Conservation (phyloP, 92 coral and sea anemone genomes). For the Bergia sp. region DNA sequence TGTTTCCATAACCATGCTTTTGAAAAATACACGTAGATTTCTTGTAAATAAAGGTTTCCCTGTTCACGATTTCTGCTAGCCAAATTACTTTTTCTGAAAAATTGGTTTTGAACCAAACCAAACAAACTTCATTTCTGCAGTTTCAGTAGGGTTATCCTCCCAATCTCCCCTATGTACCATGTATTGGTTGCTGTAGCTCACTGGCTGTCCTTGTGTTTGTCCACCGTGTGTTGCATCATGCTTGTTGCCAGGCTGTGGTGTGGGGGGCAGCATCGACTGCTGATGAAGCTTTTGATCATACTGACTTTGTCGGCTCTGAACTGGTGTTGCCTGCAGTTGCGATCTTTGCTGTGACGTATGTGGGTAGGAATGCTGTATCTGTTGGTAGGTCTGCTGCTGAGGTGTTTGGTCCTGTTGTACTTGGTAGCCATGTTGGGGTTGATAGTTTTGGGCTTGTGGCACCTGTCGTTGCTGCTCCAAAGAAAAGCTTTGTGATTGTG, state of each 20-base stretch:
- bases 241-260: conserved; percentile 5
- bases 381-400: conserved; percentile 58
- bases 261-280: not conserved
- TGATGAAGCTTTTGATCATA: conserved; percentile 34
- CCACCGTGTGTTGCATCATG: conserved; percentile 29
- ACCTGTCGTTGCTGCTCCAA: conserved; percentile 21
- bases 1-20: not conserved
- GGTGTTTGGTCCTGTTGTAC: conserved; percentile 35
- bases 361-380: conserved; percentile 15
- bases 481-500: conserved; percentile 15
- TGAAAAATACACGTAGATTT: no score
- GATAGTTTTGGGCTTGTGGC: conserved; percentile 30
- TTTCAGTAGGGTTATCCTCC: not conserved
- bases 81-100: conserved; percentile 14
- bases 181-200: conserved; percentile 21
- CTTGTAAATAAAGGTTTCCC: not conserved
- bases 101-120: conserved; percentile 38
- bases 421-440: conserved; percentile 30
- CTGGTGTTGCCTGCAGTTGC: conserved; percentile 8
- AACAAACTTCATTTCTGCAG: conserved; percentile 14
- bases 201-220: conserved; percentile 23
- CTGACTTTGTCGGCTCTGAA: conserved; percentile 21
- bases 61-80: not conserved
- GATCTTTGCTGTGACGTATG: conserved; percentile 18
- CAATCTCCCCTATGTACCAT: conserved; percentile 32